Evolutionary conservation across 2,113 vertebrate genomes (phyloP).

Genomic region (Sitta europaea): DNA sequence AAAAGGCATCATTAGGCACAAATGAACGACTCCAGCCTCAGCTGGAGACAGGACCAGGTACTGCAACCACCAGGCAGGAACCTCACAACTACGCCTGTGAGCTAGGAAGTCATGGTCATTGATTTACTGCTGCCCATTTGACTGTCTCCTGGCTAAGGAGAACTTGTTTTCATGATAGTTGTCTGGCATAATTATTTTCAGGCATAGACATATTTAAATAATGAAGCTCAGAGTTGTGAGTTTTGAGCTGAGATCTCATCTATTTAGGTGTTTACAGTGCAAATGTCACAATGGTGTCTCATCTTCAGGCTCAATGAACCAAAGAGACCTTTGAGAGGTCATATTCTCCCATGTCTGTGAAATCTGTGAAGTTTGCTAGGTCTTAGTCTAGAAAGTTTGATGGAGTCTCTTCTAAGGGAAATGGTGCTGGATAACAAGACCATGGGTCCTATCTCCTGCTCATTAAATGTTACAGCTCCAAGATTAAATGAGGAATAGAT

Average conservation of each 20-base stretch:
- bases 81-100: background rate
- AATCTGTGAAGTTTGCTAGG: background rate
- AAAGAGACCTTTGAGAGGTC: background rate
- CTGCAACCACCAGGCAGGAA: background rate
- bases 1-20: background rate
- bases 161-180: background rate
- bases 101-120: background rate
- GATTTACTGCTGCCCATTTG: background rate
- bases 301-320: background rate
- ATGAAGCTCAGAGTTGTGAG: background rate
- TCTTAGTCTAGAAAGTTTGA: background rate
- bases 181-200: conserved; percentile 8
- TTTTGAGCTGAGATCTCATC: background rate
- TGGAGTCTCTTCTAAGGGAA: background rate
- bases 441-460: background rate
- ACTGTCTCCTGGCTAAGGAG: background rate
- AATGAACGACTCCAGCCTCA: background rate
- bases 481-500: background rate
- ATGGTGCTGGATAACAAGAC: background rate
- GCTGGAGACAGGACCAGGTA: background rate
- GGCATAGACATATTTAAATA: conserved; percentile 11
- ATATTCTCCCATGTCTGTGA: background rate
- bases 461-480: background rate
- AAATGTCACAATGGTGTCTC: background rate
- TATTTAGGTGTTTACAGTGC: background rate